These are phyloP conservation scores for Aphodius sticticus DNA, from an alignment of 2,888 invertebrate genomes.

Conservation along the genomic window DNA sequence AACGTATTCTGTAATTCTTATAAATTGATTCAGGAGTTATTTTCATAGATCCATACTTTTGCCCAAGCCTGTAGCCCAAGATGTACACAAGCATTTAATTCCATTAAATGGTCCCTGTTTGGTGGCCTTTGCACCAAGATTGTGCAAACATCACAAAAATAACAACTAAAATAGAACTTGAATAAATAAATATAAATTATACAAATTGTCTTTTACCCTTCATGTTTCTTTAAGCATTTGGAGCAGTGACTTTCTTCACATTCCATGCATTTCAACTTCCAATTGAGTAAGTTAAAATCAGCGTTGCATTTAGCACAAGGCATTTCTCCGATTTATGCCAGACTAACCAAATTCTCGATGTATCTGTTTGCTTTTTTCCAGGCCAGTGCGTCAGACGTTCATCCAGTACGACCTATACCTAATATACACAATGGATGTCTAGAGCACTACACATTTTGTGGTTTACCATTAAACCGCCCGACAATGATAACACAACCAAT, in stretches of 20 bases:
- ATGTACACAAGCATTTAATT: too few relatives aligned
- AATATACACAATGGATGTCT: constrained; percentile 7
- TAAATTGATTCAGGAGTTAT: too few relatives aligned
- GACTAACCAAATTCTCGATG: neutral
- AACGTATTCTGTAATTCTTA: too few relatives aligned
- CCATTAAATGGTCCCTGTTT: constrained; percentile 61
- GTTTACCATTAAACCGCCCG: neutral
- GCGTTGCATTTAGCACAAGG: constrained; percentile 56
- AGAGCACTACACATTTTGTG: neutral
- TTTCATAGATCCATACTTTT: too few relatives aligned
- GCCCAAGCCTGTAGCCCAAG: too few relatives aligned
- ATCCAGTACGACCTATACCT: neutral
- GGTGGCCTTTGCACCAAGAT: constrained; percentile 64
- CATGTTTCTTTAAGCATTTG: constrained; percentile 67
- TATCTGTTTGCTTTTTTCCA: neutral
- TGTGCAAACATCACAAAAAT: constrained; percentile 64
- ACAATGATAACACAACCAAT: neutral
- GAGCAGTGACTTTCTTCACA: constrained; percentile 71
- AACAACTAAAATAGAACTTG: constrained; percentile 59
- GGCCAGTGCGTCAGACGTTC: neutral
- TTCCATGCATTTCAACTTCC: constrained; percentile 61
- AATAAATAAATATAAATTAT: neutral
- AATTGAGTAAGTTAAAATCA: constrained; percentile 57
- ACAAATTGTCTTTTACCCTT: constrained; percentile 49
- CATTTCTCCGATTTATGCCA: constrained; percentile 38